Evolutionary conservation across 2,113 vertebrate species (phyloP), one percentile per base, ranked within the genome.

Genomic region (Carollia perspicillata): DNA sequence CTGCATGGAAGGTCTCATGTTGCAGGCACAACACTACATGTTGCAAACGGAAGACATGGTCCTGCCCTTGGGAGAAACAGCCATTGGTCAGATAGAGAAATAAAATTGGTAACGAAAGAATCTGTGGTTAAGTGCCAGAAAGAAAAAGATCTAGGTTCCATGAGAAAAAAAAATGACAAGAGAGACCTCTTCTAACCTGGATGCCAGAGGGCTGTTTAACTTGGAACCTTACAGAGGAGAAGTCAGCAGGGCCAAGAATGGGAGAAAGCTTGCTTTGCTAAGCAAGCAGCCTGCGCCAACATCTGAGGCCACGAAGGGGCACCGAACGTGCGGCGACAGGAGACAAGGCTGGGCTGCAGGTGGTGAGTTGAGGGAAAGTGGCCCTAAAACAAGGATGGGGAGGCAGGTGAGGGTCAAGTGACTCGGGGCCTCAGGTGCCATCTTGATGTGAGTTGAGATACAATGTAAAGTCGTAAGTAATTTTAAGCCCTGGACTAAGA

Each of bases 161-260:
- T 20, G 49, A 66, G 63, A 28, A 83, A 51, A 37, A 85, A n/a
- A 89, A 85, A 7, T 20, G 66, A 71, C 22, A 71, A 88, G n/a
- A 72, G 51, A 85, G 55, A 77, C 49, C 20, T 58, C 40, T 42
- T 81, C 40, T 49, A 85, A 85, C 30, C 3, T 9, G 75, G 49
- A 81, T 33, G 37, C 44, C 77, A 71, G 42, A 47, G 71, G 23
- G 11, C 49, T 87, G 20, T 71, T 95, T 81, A 93, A 77, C 72
- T 53, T 74, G 47, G 86, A 89, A 66, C 17, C 10, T 2, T 33
- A 66, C 49, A 72, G 30, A n/a, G 85, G 42, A 51, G 35, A 72
- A 33, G 17, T 90, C 69, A 75, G 22, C 30, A 51, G 65, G 69
- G 28, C 18, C 35, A 63, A 49, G 71, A 80, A 37, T 3, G n/a